A percentile compares a stretch with the other conserved stretches of the same genome.
Conservation (phyloP, 2,113 vertebrate genomes). For the Chamaetylas fuelleborni region DNA sequence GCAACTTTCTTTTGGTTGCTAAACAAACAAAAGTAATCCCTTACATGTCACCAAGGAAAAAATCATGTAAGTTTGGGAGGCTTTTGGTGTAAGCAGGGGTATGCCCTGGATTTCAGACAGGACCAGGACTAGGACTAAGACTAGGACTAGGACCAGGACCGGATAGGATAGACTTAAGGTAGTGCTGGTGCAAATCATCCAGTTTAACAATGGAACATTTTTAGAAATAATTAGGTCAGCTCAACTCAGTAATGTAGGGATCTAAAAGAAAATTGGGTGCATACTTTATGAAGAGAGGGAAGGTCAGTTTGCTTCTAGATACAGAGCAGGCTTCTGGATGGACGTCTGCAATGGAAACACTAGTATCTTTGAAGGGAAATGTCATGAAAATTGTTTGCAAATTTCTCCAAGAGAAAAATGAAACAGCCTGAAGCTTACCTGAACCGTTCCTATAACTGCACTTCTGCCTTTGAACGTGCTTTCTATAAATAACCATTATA, state of each 20-base stretch:
- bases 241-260: fast-evolving
- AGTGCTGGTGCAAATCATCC: not conserved
- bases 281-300: fast-evolving
- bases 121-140: no score
- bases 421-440: not conserved
- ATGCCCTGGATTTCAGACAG: not conserved
- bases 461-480: not conserved
- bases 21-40: not conserved
- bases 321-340: not conserved
- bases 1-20: not conserved
- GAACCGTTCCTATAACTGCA: not conserved
- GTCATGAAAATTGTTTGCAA: not conserved
- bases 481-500: not conserved
- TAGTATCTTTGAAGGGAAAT: not conserved
- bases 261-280: not conserved
- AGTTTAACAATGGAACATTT: not conserved
- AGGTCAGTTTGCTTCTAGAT: not conserved
- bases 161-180: not conserved
- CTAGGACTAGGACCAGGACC: no score
- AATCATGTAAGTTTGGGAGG: not conserved
- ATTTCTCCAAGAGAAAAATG: not conserved
- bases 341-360: not conserved
- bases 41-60: not conserved
- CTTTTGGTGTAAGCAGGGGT: fast-evolving
- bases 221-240: not conserved